Percentiles rank a stretch among this genome's conserved stretches.
phyloP scores from a whole-genome alignment of 2,888 invertebrate genomes.

The Gari tellinella region DNA sequence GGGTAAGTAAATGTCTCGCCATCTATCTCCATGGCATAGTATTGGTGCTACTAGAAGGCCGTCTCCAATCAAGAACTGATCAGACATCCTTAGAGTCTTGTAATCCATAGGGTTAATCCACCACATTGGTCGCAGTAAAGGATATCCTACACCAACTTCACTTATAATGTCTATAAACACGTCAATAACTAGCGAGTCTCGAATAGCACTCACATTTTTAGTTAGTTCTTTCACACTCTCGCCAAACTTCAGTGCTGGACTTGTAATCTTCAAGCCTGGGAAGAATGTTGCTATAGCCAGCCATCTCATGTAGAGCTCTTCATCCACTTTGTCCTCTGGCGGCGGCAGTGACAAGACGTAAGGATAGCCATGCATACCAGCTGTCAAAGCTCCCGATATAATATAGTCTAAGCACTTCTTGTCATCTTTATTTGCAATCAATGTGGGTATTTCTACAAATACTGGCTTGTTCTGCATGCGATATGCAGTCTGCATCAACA shows the following conservation, averaged over 20 bases:
- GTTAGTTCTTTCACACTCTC: slow-evolving; percentile 79
- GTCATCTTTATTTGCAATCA: slow-evolving; percentile 92
- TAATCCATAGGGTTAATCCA: slow-evolving; percentile 66
- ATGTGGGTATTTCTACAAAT: slow-evolving; percentile 91
- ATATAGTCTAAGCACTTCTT: slow-evolving; percentile 90
- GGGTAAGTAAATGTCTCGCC: slow-evolving; percentile 71
- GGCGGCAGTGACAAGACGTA: slow-evolving; percentile 94
- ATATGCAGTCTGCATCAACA: slow-evolving; percentile 58
- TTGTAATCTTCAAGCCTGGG: slow-evolving; percentile 94
- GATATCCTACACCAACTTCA: slow-evolving; percentile 87
- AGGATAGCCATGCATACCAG: slow-evolving; percentile 91
- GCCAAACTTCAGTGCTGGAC: slow-evolving; percentile 93
- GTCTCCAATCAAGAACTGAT: slow-evolving; percentile 71
- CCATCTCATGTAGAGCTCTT: slow-evolving; percentile 90
- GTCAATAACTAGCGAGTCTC: slow-evolving; percentile 87
- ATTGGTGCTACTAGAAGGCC: slow-evolving; percentile 72
- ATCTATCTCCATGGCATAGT: slow-evolving; percentile 61
- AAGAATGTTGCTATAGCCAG: slow-evolving; percentile 93
- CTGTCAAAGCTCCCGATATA: slow-evolving; percentile 89
- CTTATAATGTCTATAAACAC: slow-evolving; percentile 90
- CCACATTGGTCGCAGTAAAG: slow-evolving; percentile 68
- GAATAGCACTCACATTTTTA: slow-evolving; percentile 41
- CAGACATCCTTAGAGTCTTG: slow-evolving; percentile 53
- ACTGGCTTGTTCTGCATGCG: slow-evolving; percentile 91
- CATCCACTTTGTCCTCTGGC: slow-evolving; percentile 41